A percentile compares a stretch with the other conserved stretches of the same genome.
phyloP scores from a whole-genome alignment of 2,797 vertebrate species.

The Tamandua tetradactyla region DNA sequence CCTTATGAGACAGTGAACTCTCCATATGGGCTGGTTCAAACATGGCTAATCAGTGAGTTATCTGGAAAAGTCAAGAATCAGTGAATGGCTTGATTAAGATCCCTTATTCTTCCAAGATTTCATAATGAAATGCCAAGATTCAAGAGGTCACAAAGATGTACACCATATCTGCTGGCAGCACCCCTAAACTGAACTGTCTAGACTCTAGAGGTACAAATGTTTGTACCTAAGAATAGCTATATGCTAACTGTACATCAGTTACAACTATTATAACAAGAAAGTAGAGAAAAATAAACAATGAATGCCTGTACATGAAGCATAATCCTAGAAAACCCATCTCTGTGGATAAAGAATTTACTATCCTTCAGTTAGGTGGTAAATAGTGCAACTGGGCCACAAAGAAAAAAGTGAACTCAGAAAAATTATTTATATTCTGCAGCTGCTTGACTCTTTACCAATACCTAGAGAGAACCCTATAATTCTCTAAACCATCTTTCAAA shows the following conservation, averaged over 20 bases:
- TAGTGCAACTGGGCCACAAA: neutral
- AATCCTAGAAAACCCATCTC: neutral
- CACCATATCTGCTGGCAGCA: neutral
- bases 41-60: neutral
- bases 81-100: neutral
- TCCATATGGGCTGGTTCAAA: neutral
- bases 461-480: neutral
- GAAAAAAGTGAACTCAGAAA: neutral
- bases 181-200: neutral
- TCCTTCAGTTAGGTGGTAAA: neutral
- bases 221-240: conserved; percentile 48
- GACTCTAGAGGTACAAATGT: neutral
- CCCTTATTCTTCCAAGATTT: neutral
- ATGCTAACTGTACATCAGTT: conserved; percentile 26
- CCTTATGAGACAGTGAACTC: neutral
- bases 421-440: neutral
- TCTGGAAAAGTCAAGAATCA: neutral
- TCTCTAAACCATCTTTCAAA: conserved; percentile 29
- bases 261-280: conserved; percentile 47
- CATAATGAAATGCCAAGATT: neutral
- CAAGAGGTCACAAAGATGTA: neutral
- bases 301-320: neutral
- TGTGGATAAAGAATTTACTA: neutral
- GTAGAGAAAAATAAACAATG: conserved; percentile 39
- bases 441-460: neutral